phyloP scores from a whole-genome alignment of 2,797 vertebrate species.

The Malacoraja senta region DNA sequence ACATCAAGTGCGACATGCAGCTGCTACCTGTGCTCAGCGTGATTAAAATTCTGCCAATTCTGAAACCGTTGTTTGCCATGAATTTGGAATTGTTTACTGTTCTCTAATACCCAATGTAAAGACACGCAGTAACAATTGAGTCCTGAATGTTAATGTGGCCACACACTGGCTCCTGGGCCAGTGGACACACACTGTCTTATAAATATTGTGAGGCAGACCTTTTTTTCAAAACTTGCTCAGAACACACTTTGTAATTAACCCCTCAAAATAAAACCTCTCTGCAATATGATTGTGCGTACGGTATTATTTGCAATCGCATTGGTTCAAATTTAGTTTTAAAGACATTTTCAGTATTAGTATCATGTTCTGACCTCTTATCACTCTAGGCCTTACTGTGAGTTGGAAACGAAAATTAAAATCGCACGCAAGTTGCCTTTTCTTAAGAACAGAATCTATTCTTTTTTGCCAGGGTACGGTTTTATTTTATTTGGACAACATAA shows the following conservation, averaged over 20 bases:
- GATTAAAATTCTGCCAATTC: neutral
- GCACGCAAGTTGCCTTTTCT: conserved; percentile 64
- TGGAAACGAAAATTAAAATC: conserved; percentile 50
- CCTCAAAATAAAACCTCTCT: conserved; percentile 44
- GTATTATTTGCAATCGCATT: conserved; percentile 45
- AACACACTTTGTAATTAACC: conserved; percentile 51
- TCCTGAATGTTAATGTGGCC: neutral
- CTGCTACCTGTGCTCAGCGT: neutral
- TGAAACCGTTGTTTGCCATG: neutral
- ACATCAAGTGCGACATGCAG: neutral
- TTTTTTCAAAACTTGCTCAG: conserved; percentile 45
- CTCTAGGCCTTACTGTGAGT: conserved; percentile 56
- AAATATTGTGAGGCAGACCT: conserved; percentile 37
- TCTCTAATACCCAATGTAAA: neutral
- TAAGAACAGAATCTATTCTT: conserved; percentile 42
- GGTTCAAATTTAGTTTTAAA: conserved; percentile 43
- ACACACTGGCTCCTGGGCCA: neutral
- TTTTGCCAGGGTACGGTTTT: conserved; percentile 52
- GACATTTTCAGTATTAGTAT: conserved; percentile 51
- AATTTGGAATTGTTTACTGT: neutral
- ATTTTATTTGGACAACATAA: conserved; percentile 48
- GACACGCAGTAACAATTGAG: too few species aligned
- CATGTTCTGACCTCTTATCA: conserved; percentile 45
- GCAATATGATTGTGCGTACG: conserved; percentile 44
- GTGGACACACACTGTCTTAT: neutral